phyloP scores from a whole-genome alignment of 1,140 invertebrate species.

The Ptiloglossa arizonensis region DNA sequence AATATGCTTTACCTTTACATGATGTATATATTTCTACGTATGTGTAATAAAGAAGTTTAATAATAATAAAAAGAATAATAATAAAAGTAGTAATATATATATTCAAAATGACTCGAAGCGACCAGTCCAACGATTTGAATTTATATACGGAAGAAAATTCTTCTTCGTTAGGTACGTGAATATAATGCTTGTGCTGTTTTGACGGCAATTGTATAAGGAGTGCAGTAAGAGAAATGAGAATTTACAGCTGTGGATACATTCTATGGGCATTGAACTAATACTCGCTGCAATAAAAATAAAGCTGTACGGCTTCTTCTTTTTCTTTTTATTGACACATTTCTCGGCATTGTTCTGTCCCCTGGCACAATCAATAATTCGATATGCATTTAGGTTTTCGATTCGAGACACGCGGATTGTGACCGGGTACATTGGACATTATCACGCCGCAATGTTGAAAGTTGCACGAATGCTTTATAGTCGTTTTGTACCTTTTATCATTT shows the following conservation, averaged over 20 bases:
- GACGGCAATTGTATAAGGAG: slow-evolving; percentile 57
- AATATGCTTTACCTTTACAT: no score
- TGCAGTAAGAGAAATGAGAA: slow-evolving; percentile 63
- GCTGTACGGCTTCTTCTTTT: slow-evolving; percentile 28
- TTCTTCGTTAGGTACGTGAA: slow-evolving; percentile 56
- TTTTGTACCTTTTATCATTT: background rate
- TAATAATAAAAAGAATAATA: no score
- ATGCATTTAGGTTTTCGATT: background rate
- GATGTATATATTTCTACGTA: no score
- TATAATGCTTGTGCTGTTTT: slow-evolving; percentile 57
- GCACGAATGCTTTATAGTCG: background rate
- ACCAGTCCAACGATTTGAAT: no score
- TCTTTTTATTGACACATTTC: slow-evolving; percentile 7
- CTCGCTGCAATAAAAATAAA: slow-evolving; percentile 44
- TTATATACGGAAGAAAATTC: slow-evolving; percentile 44
- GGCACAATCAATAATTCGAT: slow-evolving; percentile 20
- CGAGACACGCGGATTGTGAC: background rate
- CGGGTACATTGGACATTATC: background rate
- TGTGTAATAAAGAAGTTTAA: no score
- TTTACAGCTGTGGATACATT: slow-evolving; percentile 51
- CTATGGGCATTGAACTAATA: slow-evolving; percentile 32
- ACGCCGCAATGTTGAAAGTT: no score
- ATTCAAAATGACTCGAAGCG: no score
- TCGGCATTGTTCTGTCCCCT: background rate
- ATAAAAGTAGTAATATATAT: no score